phyloP scores from a whole-genome alignment of 2,113 vertebrate genomes.

The Thalassoma bifasciatum region DNA sequence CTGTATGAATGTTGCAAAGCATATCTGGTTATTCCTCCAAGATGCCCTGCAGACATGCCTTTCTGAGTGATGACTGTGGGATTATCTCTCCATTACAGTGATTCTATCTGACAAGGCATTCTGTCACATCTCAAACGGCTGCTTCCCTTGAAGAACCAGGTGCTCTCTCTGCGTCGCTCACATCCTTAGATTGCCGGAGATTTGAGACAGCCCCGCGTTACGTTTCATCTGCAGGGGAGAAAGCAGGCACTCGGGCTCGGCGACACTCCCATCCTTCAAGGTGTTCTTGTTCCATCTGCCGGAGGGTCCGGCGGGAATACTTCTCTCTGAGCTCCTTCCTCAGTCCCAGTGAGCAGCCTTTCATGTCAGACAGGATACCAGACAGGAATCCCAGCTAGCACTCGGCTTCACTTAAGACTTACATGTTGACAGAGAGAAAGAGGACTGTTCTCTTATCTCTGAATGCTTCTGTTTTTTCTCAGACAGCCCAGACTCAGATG shows the following conservation, averaged over 20 bases:
- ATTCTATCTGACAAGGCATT: conserved; percentile 77
- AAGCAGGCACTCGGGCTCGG: conserved; percentile 51
- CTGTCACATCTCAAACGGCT: conserved; percentile 78
- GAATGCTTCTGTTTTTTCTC: conserved; percentile 58
- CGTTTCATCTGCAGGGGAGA: conserved; percentile 73
- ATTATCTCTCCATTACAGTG: conserved; percentile 77
- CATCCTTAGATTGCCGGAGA: conserved; percentile 71
- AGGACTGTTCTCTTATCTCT: conserved; percentile 71
- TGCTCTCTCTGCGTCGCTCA: conserved; percentile 72
- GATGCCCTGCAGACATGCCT: conserved; percentile 76
- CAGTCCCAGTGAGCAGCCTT: conserved; percentile 77
- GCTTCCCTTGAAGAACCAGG: conserved; percentile 79
- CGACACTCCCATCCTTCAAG: conserved; percentile 82
- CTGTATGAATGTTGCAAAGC: conserved; percentile 59
- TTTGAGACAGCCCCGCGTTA: conserved; percentile 71
- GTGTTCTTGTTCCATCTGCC: conserved; percentile 81
- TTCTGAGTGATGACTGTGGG: conserved; percentile 78
- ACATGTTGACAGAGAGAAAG: conserved; percentile 79
- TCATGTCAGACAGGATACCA: conserved; percentile 83
- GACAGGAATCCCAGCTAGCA: conserved; percentile 81
- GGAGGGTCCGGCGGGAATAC: conserved; percentile 78
- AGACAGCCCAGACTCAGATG: conserved; percentile 64
- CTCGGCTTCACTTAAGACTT: conserved; percentile 77
- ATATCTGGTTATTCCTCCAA: conserved; percentile 66
- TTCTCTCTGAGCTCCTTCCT: conserved; percentile 73